Evolutionary conservation across 2,888 invertebrate species (phyloP).

Genomic region (Pandemis cinnamomeana): DNA sequence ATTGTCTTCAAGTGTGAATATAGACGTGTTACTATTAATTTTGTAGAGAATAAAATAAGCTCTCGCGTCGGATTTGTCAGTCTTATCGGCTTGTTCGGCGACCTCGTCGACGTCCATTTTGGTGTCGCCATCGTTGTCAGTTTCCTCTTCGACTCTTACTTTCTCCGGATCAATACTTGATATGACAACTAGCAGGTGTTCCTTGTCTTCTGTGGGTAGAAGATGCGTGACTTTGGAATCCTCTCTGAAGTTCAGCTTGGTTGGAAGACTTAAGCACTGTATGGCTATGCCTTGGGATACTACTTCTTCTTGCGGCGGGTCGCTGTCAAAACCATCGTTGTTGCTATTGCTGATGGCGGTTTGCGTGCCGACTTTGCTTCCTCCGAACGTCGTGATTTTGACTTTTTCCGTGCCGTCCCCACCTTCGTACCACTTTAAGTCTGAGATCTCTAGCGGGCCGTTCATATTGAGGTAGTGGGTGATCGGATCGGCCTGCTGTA

Average conservation of each 20-base stretch:
- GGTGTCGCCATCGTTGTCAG: constrained; percentile 68
- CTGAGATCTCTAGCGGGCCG: constrained; percentile 78
- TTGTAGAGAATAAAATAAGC: constrained; percentile 74
- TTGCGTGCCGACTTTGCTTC: constrained; percentile 71
- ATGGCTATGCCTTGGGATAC: constrained; percentile 80
- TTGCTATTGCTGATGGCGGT: constrained; percentile 70
- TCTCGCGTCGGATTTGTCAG: constrained; percentile 62
- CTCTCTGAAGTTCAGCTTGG: constrained; percentile 74
- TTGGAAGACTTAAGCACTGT: constrained; percentile 84
- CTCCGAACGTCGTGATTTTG: constrained; percentile 67
- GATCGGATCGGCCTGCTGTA: constrained; percentile 68
- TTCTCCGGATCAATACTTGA: constrained; percentile 70
- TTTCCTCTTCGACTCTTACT: constrained; percentile 63
- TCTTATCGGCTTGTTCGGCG: constrained; percentile 58
- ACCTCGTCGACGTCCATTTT: constrained; percentile 79
- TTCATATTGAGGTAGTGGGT: constrained; percentile 77
- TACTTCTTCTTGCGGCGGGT: constrained; percentile 73
- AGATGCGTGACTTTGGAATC: constrained; percentile 86
- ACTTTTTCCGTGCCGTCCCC: constrained; percentile 73
- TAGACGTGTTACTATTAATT: constrained; percentile 70
- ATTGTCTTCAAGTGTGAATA: constrained; percentile 81
- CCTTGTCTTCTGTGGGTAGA: constrained; percentile 88
- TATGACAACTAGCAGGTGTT: constrained; percentile 87
- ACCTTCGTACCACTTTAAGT: constrained; percentile 78
- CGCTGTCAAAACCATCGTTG: constrained; percentile 81